A percentile compares a stretch with the other conserved stretches of the same genome.
phyloP scores from a whole-genome alignment of 2,888 invertebrate genomes.

The Dasypogon diadema region DNA sequence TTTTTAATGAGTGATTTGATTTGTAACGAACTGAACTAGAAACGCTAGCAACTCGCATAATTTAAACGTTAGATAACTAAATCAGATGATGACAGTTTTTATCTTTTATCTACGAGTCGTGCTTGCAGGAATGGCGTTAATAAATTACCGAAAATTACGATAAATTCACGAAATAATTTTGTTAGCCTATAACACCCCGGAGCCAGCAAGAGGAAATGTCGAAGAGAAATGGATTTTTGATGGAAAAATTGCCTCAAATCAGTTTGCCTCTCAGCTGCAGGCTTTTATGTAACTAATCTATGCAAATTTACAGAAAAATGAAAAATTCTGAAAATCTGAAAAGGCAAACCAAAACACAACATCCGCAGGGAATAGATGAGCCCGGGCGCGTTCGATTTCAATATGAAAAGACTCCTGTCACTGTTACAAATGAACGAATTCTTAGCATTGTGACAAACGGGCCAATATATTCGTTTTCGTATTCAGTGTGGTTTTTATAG shows the following conservation, averaged over 20 bases:
- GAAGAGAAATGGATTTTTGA: no score
- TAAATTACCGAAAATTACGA: no score
- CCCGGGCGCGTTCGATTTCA: background rate
- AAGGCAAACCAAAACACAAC: background rate
- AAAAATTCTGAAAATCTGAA: background rate
- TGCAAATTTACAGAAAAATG: background rate
- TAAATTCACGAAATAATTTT: no score
- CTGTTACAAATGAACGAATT: constrained; percentile 2
- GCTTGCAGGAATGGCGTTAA: no score
- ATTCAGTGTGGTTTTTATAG: background rate
- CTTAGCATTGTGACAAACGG: background rate
- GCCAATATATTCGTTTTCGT: background rate
- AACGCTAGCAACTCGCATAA: background rate
- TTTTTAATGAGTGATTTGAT: background rate
- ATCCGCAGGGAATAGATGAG: background rate
- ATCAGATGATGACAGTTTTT: no score
- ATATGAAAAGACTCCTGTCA: background rate
- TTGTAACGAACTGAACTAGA: background rate
- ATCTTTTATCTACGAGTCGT: no score
- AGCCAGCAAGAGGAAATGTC: no score
- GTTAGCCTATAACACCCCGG: no score
- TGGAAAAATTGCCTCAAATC: background rate
- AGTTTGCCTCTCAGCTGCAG: background rate
- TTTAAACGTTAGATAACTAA: no score
- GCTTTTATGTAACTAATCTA: background rate